A percentile compares a stretch with the other conserved stretches of the same genome.
These are phyloP conservation scores for Netelia virgata DNA, from an alignment of 2,888 invertebrate genomes.

Conservation along the genomic window DNA sequence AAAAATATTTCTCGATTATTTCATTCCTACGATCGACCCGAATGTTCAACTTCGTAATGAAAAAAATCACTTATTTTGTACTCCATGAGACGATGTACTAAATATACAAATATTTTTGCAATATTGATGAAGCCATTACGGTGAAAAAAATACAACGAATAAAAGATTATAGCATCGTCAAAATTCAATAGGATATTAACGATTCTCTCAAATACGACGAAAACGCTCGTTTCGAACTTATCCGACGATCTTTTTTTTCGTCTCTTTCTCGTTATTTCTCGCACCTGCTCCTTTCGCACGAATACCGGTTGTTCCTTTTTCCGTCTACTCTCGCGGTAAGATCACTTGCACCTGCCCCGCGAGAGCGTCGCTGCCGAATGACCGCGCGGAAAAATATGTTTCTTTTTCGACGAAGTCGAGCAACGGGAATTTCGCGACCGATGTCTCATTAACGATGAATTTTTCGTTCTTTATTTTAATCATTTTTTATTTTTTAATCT, in stretches of 20 bases:
- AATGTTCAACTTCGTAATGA: neutral
- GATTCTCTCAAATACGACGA: neutral
- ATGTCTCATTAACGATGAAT: slow-evolving; percentile 2
- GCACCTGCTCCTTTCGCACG: slow-evolving; percentile 58
- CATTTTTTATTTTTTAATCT: neutral
- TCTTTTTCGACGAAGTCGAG: neutral
- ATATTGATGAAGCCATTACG: no score
- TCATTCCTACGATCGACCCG: neutral
- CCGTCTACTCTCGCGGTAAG: slow-evolving; percentile 26
- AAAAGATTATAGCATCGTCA: neutral
- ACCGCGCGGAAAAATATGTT: slow-evolving; percentile 1
- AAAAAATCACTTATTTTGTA: no score
- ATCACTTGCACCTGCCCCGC: neutral
- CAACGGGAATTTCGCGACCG: slow-evolving; percentile 2
- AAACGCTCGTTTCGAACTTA: neutral
- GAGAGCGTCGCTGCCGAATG: no score
- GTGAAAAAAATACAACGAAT: neutral
- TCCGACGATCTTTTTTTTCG: neutral
- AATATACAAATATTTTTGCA: no score
- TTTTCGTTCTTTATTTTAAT: neutral
- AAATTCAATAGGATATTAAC: neutral
- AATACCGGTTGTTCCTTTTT: slow-evolving; percentile 50
- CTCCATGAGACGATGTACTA: no score
- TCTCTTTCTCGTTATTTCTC: slow-evolving; percentile 26
- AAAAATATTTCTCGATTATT: no score